Percentiles rank a stretch among this genome's conserved stretches.
Conservation (phyloP, 64 coral and sea anemone species). For the Dendronephthya gigantea region DNA sequence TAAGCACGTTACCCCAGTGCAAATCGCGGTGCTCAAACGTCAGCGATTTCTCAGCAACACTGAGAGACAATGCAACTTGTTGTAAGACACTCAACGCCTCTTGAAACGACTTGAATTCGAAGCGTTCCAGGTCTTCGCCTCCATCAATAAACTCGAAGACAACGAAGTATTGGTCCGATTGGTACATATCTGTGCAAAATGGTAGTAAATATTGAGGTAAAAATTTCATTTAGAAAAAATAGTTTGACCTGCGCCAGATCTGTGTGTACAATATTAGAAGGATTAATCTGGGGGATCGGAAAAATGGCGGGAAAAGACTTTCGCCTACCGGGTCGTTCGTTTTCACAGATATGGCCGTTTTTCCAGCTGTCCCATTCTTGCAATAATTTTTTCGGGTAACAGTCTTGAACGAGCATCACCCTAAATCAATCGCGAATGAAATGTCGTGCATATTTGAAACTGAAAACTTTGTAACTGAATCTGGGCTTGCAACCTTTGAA, state of each 20-base stretch:
- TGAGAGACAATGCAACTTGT: slow-evolving; percentile 53
- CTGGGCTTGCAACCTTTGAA: no score
- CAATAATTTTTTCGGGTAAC: slow-evolving; percentile 34
- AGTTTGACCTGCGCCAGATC: no score
- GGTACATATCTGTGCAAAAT: slow-evolving; percentile 48
- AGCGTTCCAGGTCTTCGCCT: slow-evolving; percentile 66
- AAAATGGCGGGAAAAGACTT: no score
- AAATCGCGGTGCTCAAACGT: slow-evolving; percentile 89
- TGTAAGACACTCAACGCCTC: slow-evolving; percentile 70
- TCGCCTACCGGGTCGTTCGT: slow-evolving; percentile 41
- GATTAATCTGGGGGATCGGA: no score
- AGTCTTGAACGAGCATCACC: slow-evolving; percentile 38
- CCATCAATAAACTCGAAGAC: slow-evolving; percentile 94
- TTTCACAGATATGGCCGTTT: slow-evolving; percentile 34
- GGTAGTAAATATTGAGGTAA: no score
- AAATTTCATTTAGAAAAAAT: no score
- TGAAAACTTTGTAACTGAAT: no score
- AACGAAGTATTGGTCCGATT: slow-evolving; percentile 66
- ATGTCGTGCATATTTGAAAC: no score
- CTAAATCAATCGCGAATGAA: neutral
- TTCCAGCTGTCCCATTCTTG: slow-evolving; percentile 46
- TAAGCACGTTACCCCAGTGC: slow-evolving; percentile 95
- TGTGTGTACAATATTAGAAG: no score
- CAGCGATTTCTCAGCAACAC: slow-evolving; percentile 62
- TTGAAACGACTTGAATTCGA: slow-evolving; percentile 35